Base-by-base conservation (phyloP, 1,140 invertebrate species). In the Wiebesia pumilae region DNA sequence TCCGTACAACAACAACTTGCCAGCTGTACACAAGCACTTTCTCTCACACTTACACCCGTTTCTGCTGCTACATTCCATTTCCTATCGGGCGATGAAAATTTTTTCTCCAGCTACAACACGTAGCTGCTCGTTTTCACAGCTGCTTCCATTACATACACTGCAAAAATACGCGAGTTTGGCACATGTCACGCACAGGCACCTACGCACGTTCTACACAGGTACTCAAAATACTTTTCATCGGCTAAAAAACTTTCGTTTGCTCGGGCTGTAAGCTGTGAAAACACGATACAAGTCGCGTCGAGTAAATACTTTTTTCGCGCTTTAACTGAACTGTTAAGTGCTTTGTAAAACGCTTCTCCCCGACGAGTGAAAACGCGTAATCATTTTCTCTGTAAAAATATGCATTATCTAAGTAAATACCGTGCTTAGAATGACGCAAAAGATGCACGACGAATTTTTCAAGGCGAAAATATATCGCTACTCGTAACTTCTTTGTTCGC, bases 1-100 rank as follows among this genome's bases (percentile, higher is more conserved):
- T 73, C 21, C 6, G 4, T 16, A 33, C 69, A 21, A 7, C 10
- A 16, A 73, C 35, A 33, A 71, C 67, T 71, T 71, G 69, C 21
- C 16, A n/a, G 12, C 58, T 75, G 24, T 9, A 21, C 27, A n/a
- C 27, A 10, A n/a, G 9, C 38, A 75, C 77, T 85, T 71, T 85
- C 78, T 81, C 84, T 62, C 78, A 38, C 47, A 75, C 65, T 69
- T 80, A 47, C 47, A 33, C 3, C 27, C 71, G 35, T 65, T 51
- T n/a, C n/a, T n/a, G n/a, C n/a, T n/a, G n/a, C n/a, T n/a, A n/a
- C 83, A 65, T 78, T 84, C 54, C 35, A 84, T 78, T 43, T 83
- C 35, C 33, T 40, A 77, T 83, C 24, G 58, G 58, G 27, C 58
- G 30, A 9, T 1, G 30, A 24, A 40, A 21, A 73, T 58, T 54